Evolutionary conservation across 2,113 vertebrate species (phyloP).

Genomic region (Meleagris gallopavo): DNA sequence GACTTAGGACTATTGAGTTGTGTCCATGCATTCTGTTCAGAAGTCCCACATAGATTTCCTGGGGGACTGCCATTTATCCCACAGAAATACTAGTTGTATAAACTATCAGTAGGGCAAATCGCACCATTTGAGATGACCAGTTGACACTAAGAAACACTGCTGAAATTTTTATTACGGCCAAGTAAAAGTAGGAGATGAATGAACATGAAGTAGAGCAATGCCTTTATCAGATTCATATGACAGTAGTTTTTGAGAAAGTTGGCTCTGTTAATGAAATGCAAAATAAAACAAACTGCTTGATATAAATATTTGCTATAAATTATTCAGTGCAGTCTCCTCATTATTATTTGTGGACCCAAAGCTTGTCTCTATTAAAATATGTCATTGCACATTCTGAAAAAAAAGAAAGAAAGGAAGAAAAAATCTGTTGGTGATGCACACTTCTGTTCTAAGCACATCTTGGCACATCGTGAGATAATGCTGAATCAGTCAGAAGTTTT

Average conservation of each 20-base stretch:
- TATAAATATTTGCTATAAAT: neutral
- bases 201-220: neutral
- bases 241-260: neutral
- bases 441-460: neutral
- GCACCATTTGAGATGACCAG: neutral
- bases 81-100: neutral
- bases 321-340: neutral
- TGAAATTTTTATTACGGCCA: neutral
- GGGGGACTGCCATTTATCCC: neutral
- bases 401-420: neutral
- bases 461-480: neutral
- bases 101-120: neutral
- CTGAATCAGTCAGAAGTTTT: neutral
- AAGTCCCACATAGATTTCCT: neutral
- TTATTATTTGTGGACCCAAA: neutral
- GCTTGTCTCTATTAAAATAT: neutral
- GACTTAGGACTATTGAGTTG: neutral
- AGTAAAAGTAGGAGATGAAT: neutral
- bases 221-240: neutral
- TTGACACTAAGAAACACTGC: neutral
- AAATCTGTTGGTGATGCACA: neutral
- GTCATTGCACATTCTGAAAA: neutral
- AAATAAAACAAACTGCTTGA: neutral
- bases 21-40: neutral
- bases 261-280: neutral